phyloP scores from a whole-genome alignment of 2,797 vertebrate species.

The Myotis pilosus region DNA sequence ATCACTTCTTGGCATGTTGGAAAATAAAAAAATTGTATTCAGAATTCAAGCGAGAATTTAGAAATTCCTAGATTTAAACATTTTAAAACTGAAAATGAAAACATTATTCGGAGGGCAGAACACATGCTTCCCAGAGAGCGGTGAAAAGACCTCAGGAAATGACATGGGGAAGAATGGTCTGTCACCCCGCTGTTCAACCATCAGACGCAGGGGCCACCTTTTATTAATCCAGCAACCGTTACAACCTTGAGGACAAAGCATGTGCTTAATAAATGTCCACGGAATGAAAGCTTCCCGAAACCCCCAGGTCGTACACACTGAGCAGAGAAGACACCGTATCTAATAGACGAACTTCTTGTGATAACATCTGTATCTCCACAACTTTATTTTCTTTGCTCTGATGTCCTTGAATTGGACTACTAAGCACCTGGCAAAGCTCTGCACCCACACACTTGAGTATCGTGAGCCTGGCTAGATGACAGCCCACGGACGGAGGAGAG shows the following conservation, averaged over 20 bases:
- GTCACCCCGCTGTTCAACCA: not conserved
- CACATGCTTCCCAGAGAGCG: not conserved
- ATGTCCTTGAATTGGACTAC: not conserved
- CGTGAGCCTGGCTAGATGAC: not conserved
- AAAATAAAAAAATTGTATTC: not conserved
- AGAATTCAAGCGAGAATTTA: not conserved
- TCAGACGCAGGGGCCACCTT: not conserved
- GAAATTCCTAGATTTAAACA: conserved; percentile 38
- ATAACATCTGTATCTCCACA: not conserved
- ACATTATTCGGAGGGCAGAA: not conserved
- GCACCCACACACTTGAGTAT: not conserved
- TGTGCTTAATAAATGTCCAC: not conserved
- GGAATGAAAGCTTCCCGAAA: not conserved
- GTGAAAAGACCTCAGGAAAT: not conserved
- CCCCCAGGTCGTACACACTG: too few species aligned
- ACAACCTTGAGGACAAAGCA: not conserved
- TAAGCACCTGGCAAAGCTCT: not conserved
- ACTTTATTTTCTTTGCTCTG: not conserved
- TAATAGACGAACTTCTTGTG: not conserved
- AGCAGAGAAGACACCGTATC: not conserved
- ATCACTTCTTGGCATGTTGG: not conserved
- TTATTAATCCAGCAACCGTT: not conserved
- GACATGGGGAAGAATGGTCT: not conserved
- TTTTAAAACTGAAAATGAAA: not conserved
- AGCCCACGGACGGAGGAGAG: not conserved